These are phyloP conservation scores for Eudyptes chrysolophus DNA, from an alignment of 2,113 vertebrate genomes.

Conservation along the genomic window DNA sequence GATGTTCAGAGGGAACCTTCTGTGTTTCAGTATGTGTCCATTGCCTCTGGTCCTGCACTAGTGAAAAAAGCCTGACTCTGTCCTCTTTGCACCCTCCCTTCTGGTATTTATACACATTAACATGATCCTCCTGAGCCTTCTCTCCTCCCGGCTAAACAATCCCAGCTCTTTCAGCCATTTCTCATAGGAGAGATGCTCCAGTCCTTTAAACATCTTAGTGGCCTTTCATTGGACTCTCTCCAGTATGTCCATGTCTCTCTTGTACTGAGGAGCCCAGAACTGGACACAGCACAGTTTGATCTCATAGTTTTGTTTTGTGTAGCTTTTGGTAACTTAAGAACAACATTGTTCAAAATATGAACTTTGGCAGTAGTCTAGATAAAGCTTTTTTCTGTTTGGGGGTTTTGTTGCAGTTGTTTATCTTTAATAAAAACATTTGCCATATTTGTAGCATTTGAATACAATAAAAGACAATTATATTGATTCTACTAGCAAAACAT, in stretches of 20 bases:
- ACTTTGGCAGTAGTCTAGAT: neutral
- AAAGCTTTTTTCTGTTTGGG: neutral
- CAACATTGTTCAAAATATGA: neutral
- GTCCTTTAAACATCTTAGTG: neutral
- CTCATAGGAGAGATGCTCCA: neutral
- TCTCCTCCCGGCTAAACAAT: neutral
- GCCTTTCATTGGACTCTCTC: neutral
- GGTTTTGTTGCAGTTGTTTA: neutral
- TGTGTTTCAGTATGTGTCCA: neutral
- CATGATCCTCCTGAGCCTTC: rapidly evolving
- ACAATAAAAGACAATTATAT: slow-evolving; percentile 8
- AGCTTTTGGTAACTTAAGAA: neutral
- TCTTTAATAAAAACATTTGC: slow-evolving; percentile 43
- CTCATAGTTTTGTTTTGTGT: neutral
- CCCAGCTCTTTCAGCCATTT: neutral
- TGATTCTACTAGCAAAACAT: slow-evolving; percentile 37
- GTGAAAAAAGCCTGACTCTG: neutral
- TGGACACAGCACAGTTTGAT: neutral
- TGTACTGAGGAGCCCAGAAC: neutral
- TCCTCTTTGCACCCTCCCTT: neutral
- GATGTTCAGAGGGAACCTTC: neutral
- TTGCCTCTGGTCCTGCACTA: neutral
- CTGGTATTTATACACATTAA: neutral
- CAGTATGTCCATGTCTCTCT: neutral
- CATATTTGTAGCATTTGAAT: slow-evolving; percentile 24